Percentiles rank a stretch among this genome's conserved stretches.
phyloP scores from a whole-genome alignment of 2,888 invertebrate species.

The Drosophila tripunctata region DNA sequence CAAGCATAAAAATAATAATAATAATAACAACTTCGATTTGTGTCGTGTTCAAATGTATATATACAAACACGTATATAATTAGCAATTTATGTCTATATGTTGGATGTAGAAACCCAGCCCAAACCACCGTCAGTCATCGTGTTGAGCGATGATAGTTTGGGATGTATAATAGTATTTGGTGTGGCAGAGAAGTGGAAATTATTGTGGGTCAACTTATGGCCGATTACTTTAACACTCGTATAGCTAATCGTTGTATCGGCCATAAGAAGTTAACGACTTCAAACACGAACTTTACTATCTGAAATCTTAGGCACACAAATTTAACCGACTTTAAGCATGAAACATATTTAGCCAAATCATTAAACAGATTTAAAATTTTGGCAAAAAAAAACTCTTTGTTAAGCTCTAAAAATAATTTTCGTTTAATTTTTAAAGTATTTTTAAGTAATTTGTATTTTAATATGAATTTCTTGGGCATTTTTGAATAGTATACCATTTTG shows the following conservation, averaged over 20 bases:
- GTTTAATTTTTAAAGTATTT: neutral
- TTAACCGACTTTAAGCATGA: constrained; percentile 3
- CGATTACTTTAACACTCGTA: constrained; percentile 6
- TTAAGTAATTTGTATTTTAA: too few relatives aligned
- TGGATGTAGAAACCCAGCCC: neutral
- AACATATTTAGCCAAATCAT: neutral
- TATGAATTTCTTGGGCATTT: too few relatives aligned
- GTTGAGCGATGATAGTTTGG: constrained; percentile 1
- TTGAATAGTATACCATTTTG: too few relatives aligned
- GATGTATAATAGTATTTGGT: too few relatives aligned
- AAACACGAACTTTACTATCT: constrained; percentile 10
- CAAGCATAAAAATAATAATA: constrained; percentile 20
- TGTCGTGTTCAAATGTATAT: neutral
- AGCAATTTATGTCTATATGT: neutral
- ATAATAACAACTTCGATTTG: neutral
- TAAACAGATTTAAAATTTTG: neutral
- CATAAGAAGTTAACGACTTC: constrained; percentile 4
- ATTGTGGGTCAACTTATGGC: constrained; percentile 1
- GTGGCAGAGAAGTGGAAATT: too few relatives aligned
- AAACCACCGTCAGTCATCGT: constrained; percentile 13
- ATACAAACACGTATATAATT: constrained; percentile 13
- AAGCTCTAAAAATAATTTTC: neutral
- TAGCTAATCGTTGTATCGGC: neutral
- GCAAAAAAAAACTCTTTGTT: neutral
- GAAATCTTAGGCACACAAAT: neutral